Percentiles rank a stretch among this genome's conserved stretches.
Evolutionary conservation across 2,113 vertebrate genomes (phyloP).

Genomic region (Syrrhaptes paradoxus): DNA sequence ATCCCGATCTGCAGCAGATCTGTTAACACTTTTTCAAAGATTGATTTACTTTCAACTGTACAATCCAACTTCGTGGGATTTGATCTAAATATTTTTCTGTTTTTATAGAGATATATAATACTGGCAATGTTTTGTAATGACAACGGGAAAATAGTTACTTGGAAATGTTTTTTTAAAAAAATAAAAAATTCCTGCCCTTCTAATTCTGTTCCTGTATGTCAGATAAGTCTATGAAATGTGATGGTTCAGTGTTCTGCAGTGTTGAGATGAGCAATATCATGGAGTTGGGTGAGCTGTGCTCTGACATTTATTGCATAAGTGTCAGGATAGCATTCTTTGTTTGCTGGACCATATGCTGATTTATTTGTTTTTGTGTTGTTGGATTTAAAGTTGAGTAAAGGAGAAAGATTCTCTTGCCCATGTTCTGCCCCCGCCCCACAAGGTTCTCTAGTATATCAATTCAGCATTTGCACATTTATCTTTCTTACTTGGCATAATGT

Average conservation of each 20-base stretch:
- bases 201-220: neutral
- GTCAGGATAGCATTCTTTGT: neutral
- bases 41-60: neutral
- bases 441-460: neutral
- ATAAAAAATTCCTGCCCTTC: fast-evolving
- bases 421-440: fast-evolving
- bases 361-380: neutral
- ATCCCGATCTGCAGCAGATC: too few relatives aligned
- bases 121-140: neutral
- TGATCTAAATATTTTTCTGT: neutral
- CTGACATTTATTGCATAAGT: neutral
- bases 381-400: neutral
- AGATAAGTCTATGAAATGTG: neutral
- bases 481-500: neutral
- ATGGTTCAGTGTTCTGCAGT: neutral
- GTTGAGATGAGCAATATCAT: neutral
- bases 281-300: neutral
- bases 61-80: neutral
- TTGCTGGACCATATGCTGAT: neutral
- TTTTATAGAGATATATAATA: neutral
- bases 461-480: neutral
- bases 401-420: fast-evolving
- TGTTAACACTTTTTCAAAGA: neutral
- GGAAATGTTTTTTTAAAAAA: neutral
- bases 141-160: neutral